Evolutionary conservation across 2,888 invertebrate species (phyloP).

Genomic region (Eristalis tenax): DNA sequence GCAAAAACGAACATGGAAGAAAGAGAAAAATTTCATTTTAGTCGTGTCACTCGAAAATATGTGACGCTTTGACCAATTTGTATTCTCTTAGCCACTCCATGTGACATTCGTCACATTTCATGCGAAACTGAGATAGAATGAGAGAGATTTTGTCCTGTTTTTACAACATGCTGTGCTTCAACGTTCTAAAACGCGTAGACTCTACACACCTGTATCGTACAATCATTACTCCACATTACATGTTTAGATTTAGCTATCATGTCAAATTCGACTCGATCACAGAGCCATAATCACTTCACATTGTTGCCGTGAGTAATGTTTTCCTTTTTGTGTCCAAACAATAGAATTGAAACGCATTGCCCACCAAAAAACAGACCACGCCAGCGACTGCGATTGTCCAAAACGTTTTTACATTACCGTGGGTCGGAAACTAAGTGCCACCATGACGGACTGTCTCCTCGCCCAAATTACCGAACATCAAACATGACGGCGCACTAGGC

Average conservation of each 20-base stretch:
- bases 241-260: background rate
- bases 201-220: no score
- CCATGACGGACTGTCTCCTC: constrained; percentile 17
- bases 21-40: no score
- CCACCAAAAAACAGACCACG: background rate
- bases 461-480: constrained; percentile 22
- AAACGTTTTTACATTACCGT: constrained; percentile 18
- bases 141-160: no score
- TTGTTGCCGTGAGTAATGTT: background rate
- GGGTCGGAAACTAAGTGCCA: constrained; percentile 27
- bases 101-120: no score
- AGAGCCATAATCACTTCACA: background rate
- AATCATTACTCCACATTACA: no score
- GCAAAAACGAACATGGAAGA: no score
- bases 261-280: background rate
- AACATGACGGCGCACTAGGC: constrained; percentile 16
- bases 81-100: no score
- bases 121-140: no score
- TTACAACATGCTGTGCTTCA: no score
- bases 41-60: no score
- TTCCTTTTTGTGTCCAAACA: background rate
- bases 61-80: no score
- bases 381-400: background rate
- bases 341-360: background rate
- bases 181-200: no score